Evolutionary conservation across 2,797 vertebrate species (phyloP), one percentile per base, ranked within the genome.

Genomic region (Microctenopoma lineatum): DNA sequence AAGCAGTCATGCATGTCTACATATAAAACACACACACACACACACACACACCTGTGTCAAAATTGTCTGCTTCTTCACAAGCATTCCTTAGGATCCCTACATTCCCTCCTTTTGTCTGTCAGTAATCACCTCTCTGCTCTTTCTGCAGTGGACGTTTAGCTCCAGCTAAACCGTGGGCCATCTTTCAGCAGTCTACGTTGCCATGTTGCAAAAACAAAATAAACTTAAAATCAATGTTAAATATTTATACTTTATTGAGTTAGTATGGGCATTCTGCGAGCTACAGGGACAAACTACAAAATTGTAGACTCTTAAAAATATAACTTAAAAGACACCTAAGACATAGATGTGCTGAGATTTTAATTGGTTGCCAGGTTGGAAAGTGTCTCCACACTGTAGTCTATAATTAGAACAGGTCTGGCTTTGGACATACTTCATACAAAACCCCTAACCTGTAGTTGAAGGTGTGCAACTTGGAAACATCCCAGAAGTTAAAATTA

Each of bases 51-150:
- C 78, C 88, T 88, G 90, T 84, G 87, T 85, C 61, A 66, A 67
- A 76, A 85, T 81, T 80, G 83, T 75, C 77, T 73, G 55, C 71
- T 46, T 84, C 81, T 88, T 90, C 83, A 83, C 76, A 90, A 68
- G 82, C 81, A 85, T 90, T 90, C 84, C 71, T 81, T 50, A n/a
- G 66, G 54, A 75, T 70, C 60, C 52, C 45, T 73, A 65, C 46
- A 51, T 34, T 53, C 68, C 34, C 64, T 66, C 65, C 41, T 48
- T 66, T 46, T 57, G 58, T 21, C 61, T 42, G 55, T 73, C 73
- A 70, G 58, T 5, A 71, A 70, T 38, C 59, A 73, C 27, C 46
- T 55, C 32, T 62, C 26, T 62, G 46, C 42, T 71, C 53, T 36
- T 48, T 51, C 38, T 55, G n/a, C 42, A 44, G 11, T 63, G 18